These are phyloP conservation scores for Bombus pascuorum DNA, from an alignment of 1,140 invertebrate genomes.

Conservation along the genomic window DNA sequence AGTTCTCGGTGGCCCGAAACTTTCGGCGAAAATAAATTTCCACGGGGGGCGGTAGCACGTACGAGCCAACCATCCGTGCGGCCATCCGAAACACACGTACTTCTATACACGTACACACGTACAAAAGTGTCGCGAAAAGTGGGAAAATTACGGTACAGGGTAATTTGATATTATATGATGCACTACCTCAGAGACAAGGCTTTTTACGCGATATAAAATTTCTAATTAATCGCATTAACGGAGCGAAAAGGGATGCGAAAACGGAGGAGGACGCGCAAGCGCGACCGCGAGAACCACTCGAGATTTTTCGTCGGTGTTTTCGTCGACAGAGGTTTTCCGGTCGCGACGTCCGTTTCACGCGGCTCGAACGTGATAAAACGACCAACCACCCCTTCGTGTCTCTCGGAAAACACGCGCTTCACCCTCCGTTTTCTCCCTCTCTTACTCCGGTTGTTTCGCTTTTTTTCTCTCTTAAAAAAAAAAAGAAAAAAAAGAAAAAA, in stretches of 20 bases:
- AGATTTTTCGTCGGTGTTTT: conserved; percentile 10
- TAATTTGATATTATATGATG: conserved; percentile 37
- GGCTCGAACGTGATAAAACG: conserved; percentile 4
- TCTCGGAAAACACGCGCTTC: background rate
- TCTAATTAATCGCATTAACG: conserved; percentile 48
- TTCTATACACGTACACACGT: background rate
- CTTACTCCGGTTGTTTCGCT: background rate
- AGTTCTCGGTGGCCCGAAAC: background rate
- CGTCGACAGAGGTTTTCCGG: too few species aligned
- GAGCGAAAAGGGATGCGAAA: background rate
- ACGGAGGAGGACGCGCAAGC: conserved; percentile 1
- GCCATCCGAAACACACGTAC: background rate
- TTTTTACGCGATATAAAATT: conserved; percentile 49
- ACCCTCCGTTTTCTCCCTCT: background rate
- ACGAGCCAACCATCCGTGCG: background rate
- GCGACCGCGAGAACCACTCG: conserved; percentile 21
- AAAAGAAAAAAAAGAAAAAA: fast-evolving
- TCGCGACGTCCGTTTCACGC: conserved; percentile 12
- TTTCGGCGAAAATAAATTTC: conserved; percentile 14
- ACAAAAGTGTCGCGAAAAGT: background rate
- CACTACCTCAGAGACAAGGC: conserved; percentile 54
- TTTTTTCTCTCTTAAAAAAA: too few species aligned
- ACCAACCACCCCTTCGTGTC: background rate
- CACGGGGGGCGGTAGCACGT: background rate
- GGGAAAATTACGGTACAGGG: conserved; percentile 49